phyloP scores from a whole-genome alignment of 2,888 invertebrate species.

The Linyphia triangularis region DNA sequence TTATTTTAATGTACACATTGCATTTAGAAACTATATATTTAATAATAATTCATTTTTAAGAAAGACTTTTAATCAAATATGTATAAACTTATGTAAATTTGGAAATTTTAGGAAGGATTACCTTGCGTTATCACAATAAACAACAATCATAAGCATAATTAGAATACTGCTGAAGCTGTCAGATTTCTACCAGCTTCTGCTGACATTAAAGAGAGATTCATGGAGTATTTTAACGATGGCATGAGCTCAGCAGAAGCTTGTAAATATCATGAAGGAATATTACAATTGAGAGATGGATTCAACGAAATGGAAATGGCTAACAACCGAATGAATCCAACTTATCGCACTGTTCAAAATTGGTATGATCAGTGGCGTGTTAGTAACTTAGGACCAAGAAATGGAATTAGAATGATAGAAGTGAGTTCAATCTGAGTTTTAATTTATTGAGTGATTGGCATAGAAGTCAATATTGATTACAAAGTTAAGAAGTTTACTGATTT shows the following conservation, averaged over 20 bases:
- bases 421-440: no score
- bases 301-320: conserved; percentile 17
- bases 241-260: conserved; percentile 17
- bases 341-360: conserved; percentile 24
- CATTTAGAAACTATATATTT: no score
- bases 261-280: conserved; percentile 2
- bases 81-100: no score
- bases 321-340: conserved; percentile 1
- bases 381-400: conserved; percentile 7
- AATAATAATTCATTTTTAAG: no score
- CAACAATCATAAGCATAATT: not conserved
- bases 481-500: no score
- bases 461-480: no score
- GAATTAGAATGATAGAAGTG: not conserved
- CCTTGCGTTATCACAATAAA: not conserved
- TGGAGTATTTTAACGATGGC: conserved; percentile 32
- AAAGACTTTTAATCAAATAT: no score
- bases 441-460: no score
- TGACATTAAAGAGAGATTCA: not conserved
- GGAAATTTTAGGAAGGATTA: conserved; percentile 5
- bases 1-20: no score
- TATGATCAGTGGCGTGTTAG: conserved; percentile 13
- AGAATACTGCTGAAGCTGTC: conserved; percentile 11
- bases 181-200: conserved; percentile 17
- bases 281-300: conserved; percentile 20